Evolutionary conservation across 92 coral and sea anemone genomes (phyloP).

Genomic region (Galaxea fascicularis): DNA sequence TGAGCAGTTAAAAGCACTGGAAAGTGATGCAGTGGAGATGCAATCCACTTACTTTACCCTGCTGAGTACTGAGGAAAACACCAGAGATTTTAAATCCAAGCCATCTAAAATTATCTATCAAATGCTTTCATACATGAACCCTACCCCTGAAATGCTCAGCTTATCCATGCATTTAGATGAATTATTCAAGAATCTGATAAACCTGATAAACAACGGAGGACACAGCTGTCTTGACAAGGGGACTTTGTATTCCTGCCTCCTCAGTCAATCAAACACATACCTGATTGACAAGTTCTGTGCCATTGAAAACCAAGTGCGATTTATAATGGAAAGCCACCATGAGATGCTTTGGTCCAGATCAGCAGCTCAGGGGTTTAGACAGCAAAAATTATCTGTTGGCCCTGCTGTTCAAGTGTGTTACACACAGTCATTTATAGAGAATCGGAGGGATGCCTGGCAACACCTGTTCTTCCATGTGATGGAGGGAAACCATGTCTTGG

Average conservation of each 20-base stretch:
- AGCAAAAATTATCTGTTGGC: conserved; percentile 8
- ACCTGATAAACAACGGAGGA: conserved; percentile 50
- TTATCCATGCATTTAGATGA: conserved; percentile 65
- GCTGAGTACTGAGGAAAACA: neutral
- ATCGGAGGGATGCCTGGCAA: conserved; percentile 84
- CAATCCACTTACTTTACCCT: neutral
- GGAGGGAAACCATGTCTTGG: conserved; percentile 80
- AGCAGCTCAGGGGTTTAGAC: conserved; percentile 21
- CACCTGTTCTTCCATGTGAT: conserved; percentile 80
- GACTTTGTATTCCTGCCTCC: conserved; percentile 78
- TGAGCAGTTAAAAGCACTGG: conserved; percentile 59
- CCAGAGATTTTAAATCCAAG: neutral
- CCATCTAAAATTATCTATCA: conserved; percentile 53
- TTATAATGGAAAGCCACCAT: conserved; percentile 24
- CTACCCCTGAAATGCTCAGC: conserved; percentile 70
- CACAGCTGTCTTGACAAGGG: conserved; percentile 67
- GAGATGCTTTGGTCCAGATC: conserved; percentile 8
- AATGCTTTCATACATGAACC: conserved; percentile 81
- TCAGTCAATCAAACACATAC: conserved; percentile 69
- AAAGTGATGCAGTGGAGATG: conserved; percentile 19
- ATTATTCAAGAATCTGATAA: conserved; percentile 73
- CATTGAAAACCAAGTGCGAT: conserved; percentile 80
- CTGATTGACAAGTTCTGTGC: conserved; percentile 79
- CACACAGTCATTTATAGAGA: conserved; percentile 70
- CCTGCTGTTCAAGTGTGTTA: conserved; percentile 72